Conservation (phyloP, 2,797 vertebrate species). For the Hirundo rustica region DNA sequence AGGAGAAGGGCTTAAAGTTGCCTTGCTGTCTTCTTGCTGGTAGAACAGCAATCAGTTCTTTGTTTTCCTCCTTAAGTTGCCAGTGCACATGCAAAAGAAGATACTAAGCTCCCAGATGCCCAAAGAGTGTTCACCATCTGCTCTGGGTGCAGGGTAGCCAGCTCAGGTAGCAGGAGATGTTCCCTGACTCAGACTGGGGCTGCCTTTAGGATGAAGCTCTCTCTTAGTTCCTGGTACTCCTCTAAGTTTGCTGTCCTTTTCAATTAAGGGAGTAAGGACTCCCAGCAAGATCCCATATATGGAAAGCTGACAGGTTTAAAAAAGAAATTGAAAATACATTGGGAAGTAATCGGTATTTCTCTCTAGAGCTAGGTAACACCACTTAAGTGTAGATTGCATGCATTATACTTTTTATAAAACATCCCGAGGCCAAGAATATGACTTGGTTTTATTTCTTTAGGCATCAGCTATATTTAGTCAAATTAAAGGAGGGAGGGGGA, state of each 20-base stretch:
- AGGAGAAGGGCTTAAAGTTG: neutral
- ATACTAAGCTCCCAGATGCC: neutral
- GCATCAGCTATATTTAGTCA: constrained; percentile 9
- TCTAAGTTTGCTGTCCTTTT: neutral
- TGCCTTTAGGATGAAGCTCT: neutral
- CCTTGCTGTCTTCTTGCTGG: neutral
- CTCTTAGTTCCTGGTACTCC: neutral
- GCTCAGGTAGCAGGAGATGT: neutral
- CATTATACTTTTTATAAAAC: neutral
- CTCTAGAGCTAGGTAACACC: neutral
- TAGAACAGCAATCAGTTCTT: neutral
- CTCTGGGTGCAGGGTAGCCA: neutral
- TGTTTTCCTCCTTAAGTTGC: neutral
- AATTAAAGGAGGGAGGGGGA: neutral
- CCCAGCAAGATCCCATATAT: neutral
- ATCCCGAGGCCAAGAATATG: neutral
- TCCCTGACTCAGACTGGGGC: neutral
- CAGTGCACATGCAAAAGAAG: neutral
- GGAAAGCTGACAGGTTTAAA: neutral
- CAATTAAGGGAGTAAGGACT: neutral
- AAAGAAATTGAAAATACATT: neutral
- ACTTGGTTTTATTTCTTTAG: constrained; percentile 27
- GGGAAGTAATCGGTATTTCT: neutral
- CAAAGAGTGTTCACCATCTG: neutral
- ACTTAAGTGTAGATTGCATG: neutral